These are phyloP conservation scores for Rapana venosa DNA, from an alignment of 2,888 invertebrate genomes.

Conservation along the genomic window DNA sequence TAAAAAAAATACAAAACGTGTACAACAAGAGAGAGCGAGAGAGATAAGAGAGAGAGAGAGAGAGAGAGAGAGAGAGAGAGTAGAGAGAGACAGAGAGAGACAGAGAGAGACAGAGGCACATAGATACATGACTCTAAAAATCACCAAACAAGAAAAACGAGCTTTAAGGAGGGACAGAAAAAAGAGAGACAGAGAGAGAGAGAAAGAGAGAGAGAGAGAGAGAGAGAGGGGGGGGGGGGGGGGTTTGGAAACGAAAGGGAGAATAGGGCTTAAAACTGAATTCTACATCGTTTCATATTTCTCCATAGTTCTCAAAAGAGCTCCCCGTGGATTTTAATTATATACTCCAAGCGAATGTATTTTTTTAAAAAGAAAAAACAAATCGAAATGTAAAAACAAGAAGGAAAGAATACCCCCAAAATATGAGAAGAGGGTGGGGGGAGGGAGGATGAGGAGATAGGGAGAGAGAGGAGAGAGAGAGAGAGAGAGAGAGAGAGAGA, in stretches of 20 bases:
- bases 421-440: not conserved
- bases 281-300: too few relatives aligned
- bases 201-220: not conserved
- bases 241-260: too few relatives aligned
- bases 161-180: not conserved
- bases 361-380: too few relatives aligned
- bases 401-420: not conserved
- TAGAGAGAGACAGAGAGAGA: not conserved
- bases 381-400: not conserved
- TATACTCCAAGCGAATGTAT: too few relatives aligned
- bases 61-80: not conserved
- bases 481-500: not conserved
- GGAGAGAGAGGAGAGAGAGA: not conserved
- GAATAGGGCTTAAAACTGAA: too few relatives aligned
- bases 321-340: too few relatives aligned
- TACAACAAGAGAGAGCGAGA: not conserved
- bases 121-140: not conserved
- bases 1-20: not conserved
- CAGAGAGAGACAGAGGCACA: not conserved
- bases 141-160: not conserved
- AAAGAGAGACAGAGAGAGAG: too few relatives aligned
- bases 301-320: too few relatives aligned
- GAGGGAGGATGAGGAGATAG: not conserved
- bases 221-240: not conserved
- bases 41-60: not conserved